phyloP scores from a whole-genome alignment of 2,797 vertebrate species.

The Vireo griseus region DNA sequence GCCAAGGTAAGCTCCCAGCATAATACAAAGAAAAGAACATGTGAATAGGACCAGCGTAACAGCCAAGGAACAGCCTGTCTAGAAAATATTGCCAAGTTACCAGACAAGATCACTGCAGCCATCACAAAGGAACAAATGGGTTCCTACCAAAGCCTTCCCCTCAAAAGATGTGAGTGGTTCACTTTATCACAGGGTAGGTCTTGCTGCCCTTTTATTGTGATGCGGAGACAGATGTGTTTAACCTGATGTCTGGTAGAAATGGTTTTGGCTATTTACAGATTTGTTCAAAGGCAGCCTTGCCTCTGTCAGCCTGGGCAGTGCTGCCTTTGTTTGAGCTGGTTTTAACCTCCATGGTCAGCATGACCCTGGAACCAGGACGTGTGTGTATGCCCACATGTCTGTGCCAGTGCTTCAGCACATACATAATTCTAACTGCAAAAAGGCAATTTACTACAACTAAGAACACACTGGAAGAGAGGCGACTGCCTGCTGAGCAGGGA shows the following conservation, averaged over 20 bases:
- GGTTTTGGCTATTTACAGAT: neutral
- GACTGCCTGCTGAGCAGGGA: neutral
- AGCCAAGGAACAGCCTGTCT: neutral
- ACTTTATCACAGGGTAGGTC: neutral
- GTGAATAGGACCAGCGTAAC: neutral
- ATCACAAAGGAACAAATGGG: neutral
- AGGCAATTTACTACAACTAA: neutral
- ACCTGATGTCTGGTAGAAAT: neutral
- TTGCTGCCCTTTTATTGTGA: neutral
- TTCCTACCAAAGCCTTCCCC: neutral
- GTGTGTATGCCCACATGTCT: accelerated
- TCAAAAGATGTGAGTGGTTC: neutral
- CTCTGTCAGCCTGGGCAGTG: neutral
- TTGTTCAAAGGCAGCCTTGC: neutral
- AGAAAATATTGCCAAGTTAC: neutral
- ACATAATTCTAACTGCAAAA: neutral
- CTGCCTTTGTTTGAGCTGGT: neutral
- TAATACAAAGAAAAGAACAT: neutral
- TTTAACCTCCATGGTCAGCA: neutral
- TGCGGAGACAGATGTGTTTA: neutral
- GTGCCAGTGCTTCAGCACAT: neutral
- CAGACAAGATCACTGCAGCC: neutral
- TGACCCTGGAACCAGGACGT: neutral
- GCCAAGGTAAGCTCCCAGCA: neutral
- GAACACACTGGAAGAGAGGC: neutral